Percentiles rank a stretch among this genome's conserved stretches.
Conservation (phyloP, 2,113 vertebrate species). For the Pogonocichla stellata region DNA sequence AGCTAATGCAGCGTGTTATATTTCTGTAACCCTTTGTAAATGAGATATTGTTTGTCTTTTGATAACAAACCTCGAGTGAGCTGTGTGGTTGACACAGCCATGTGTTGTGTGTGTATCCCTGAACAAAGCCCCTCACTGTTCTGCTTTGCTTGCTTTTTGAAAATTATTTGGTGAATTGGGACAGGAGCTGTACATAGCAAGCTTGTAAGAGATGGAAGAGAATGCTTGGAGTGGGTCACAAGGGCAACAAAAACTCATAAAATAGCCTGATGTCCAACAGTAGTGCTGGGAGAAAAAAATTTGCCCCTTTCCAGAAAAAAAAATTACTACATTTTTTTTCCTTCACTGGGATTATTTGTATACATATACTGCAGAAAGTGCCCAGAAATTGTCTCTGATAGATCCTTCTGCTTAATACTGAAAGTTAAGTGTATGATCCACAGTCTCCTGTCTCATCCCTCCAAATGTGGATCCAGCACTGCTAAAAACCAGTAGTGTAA, state of each 20-base stretch:
- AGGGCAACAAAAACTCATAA: background rate
- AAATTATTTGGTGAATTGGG: background rate
- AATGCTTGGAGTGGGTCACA: background rate
- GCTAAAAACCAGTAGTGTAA: background rate
- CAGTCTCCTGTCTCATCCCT: background rate
- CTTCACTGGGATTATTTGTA: background rate
- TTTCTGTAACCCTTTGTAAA: background rate
- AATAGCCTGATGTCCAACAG: background rate
- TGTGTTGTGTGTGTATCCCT: background rate
- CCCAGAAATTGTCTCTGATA: background rate
- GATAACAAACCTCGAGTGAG: background rate
- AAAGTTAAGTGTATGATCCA: background rate
- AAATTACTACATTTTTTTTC: background rate
- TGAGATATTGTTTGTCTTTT: background rate
- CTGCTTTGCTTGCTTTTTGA: background rate
- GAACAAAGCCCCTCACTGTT: background rate
- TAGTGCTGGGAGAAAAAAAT: background rate
- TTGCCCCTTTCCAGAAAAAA: background rate
- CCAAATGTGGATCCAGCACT: background rate
- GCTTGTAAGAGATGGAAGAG: background rate
- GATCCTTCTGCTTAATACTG: background rate
- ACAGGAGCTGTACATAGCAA: background rate
- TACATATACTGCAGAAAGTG: background rate
- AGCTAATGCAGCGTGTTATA: background rate
- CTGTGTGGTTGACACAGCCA: background rate